Percentiles rank a stretch among this genome's conserved stretches.
Evolutionary conservation across 2,797 vertebrate genomes (phyloP).

Genomic region (Echiichthys vipera): DNA sequence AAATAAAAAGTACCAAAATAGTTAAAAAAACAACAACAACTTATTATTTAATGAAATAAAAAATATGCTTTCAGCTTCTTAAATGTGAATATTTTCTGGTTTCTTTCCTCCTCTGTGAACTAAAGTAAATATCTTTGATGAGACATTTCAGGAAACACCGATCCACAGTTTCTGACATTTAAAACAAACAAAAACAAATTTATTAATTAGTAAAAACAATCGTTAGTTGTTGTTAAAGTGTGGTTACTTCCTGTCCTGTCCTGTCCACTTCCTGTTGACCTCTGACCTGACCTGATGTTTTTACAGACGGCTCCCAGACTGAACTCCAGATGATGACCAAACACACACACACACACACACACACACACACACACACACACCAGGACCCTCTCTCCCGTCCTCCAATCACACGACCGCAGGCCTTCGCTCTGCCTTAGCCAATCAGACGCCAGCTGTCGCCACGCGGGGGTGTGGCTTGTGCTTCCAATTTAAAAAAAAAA

Average conservation of each 20-base stretch:
- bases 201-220: too few species aligned
- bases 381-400: conserved; percentile 57
- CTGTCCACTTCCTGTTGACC: not conserved
- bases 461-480: conserved; percentile 86
- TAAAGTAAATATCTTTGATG: too few species aligned
- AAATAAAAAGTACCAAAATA: too few species aligned
- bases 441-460: conserved; percentile 77
- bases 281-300: not conserved
- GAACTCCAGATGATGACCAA: conserved; percentile 95
- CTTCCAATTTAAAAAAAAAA: conserved; percentile 81
- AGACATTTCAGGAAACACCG: too few species aligned
- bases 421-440: conserved; percentile 77
- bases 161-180: too few species aligned
- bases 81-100: too few species aligned
- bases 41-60: too few species aligned
- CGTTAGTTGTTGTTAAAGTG: not conserved
- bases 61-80: too few species aligned
- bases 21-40: too few species aligned
- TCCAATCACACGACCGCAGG: conserved; percentile 74
- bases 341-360: conserved; percentile 14
- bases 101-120: too few species aligned
- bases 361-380: not conserved
- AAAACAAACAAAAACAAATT: too few species aligned
- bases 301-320: conserved; percentile 94
- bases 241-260: not conserved